phyloP scores from a whole-genome alignment of 2,797 vertebrate species.

The Trachops cirrhosus region DNA sequence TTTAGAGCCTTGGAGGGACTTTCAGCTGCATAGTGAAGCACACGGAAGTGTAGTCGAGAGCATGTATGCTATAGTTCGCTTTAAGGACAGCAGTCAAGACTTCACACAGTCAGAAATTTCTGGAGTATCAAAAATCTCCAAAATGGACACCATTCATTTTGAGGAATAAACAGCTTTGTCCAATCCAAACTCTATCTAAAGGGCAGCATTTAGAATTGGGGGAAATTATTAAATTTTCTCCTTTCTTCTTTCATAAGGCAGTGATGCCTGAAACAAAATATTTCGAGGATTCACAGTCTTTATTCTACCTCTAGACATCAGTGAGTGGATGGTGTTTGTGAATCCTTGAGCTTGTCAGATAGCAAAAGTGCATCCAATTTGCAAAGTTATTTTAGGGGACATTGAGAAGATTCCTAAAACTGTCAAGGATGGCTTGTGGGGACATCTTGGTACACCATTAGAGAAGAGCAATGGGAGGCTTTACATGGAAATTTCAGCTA shows the following conservation, averaged over 20 bases:
- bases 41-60: slow-evolving; percentile 65
- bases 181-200: neutral
- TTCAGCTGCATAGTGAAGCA: slow-evolving; percentile 70
- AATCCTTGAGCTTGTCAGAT: neutral
- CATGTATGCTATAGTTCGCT: slow-evolving; percentile 69
- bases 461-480: neutral
- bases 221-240: slow-evolving; percentile 40
- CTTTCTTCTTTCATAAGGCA: slow-evolving; percentile 10
- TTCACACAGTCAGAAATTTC: slow-evolving; percentile 74
- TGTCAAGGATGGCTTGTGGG: neutral
- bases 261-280: neutral
- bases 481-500: neutral
- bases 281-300: slow-evolving; percentile 59
- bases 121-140: slow-evolving; percentile 73
- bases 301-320: neutral
- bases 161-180: slow-evolving; percentile 58
- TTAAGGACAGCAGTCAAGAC: slow-evolving; percentile 74
- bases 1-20: slow-evolving; percentile 64
- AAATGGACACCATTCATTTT: slow-evolving; percentile 71
- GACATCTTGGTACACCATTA: neutral
- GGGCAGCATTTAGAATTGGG: neutral
- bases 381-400: slow-evolving; percentile 25
- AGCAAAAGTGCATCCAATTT: neutral
- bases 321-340: slow-evolving; percentile 16
- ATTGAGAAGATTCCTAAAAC: neutral